Percentiles rank a stretch among this genome's conserved stretches.
Conservation (phyloP, 2,797 vertebrate genomes). For the Epinephelus malabaricus region DNA sequence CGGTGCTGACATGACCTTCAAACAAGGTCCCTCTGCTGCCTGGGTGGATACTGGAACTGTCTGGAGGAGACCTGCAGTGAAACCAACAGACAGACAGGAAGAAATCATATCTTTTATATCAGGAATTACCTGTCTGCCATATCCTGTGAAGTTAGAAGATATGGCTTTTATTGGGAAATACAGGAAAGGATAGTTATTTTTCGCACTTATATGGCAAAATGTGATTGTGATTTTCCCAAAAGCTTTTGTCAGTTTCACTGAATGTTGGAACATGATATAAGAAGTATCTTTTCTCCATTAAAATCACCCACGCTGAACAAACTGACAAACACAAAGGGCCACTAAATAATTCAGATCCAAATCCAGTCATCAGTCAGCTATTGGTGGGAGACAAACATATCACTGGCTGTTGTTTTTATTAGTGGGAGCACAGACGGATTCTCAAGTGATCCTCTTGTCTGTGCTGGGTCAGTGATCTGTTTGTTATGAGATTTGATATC, state of each 20-base stretch:
- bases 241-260: slow-evolving; percentile 52
- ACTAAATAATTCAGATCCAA: slow-evolving; percentile 69
- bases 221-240: slow-evolving; percentile 54
- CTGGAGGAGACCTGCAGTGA: slow-evolving; percentile 73
- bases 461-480: slow-evolving; percentile 61
- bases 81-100: slow-evolving; percentile 78
- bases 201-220: slow-evolving; percentile 56
- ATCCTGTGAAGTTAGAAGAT: slow-evolving; percentile 75
- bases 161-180: slow-evolving; percentile 70
- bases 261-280: slow-evolving; percentile 61
- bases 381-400: slow-evolving; percentile 43
- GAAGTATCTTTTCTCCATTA: slow-evolving; percentile 52
- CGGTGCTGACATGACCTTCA: slow-evolving; percentile 87
- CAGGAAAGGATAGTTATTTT: slow-evolving; percentile 64
- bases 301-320: slow-evolving; percentile 61
- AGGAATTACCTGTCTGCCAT: slow-evolving; percentile 69
- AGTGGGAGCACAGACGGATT: slow-evolving; percentile 46
- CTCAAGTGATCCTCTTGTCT: slow-evolving; percentile 68
- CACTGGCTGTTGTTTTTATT: slow-evolving; percentile 65
- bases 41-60: slow-evolving; percentile 80
- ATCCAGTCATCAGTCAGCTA: slow-evolving; percentile 52
- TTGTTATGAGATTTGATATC: slow-evolving; percentile 82
- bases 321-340: slow-evolving; percentile 63
- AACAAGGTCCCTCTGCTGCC: slow-evolving; percentile 81
- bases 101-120: slow-evolving; percentile 80